Evolutionary conservation across 2,113 vertebrate genomes (phyloP).

Genomic region (Clarias batrachus): DNA sequence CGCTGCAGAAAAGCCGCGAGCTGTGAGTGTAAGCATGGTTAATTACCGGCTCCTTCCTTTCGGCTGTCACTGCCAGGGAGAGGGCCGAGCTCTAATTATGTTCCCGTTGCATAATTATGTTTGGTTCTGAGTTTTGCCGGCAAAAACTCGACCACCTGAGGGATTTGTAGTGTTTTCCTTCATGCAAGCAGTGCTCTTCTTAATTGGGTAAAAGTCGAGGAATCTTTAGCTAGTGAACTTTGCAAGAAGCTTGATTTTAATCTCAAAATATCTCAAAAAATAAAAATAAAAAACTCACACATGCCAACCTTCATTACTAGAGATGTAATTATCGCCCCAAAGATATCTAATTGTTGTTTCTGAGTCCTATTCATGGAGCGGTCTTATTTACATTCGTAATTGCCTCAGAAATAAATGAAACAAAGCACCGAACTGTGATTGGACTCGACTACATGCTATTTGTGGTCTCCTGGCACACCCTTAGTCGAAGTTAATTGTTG

Average conservation of each 20-base stretch:
- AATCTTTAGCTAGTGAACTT: background rate
- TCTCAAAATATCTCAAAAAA: background rate
- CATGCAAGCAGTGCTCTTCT: background rate
- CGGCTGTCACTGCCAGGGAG: constrained; percentile 40
- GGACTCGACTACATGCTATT: background rate
- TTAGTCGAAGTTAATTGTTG: background rate
- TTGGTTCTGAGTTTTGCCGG: constrained; percentile 18
- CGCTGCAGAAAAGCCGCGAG: background rate
- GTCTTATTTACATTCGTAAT: constrained; percentile 24
- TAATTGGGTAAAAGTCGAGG: background rate
- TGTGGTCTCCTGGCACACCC: background rate
- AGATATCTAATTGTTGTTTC: constrained; percentile 14
- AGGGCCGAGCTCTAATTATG: constrained; percentile 41
- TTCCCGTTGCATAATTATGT: constrained; percentile 25
- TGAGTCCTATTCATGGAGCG: constrained; percentile 2
- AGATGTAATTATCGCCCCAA: background rate
- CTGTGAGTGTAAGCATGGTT: constrained; percentile 31
- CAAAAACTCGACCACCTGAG: constrained; percentile 18
- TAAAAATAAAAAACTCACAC: background rate
- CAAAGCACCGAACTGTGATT: background rate
- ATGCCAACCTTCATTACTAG: background rate
- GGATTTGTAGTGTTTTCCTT: constrained; percentile 17
- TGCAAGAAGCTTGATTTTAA: background rate
- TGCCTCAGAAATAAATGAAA: constrained; percentile 4
- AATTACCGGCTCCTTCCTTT: constrained; percentile 44